Percentiles rank a stretch among this genome's conserved stretches.
Conservation (phyloP, 2,888 invertebrate species). For the Nemapogon koenigi region DNA sequence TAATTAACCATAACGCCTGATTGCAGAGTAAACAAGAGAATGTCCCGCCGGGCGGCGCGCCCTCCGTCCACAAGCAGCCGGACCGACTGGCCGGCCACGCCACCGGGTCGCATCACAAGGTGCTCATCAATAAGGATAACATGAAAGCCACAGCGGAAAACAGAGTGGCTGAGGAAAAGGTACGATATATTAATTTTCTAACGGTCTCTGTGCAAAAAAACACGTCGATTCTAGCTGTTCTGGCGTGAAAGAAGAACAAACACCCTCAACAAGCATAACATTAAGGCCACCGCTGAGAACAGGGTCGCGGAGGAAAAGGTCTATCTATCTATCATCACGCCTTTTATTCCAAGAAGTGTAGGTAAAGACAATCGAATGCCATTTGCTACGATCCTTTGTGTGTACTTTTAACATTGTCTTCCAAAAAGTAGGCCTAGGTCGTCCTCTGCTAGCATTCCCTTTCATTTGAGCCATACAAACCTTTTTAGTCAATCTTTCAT, state of each 20-base stretch:
- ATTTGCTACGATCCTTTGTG: too few species aligned
- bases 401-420: too few species aligned
- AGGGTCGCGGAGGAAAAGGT: conserved; percentile 35
- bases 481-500: too few species aligned
- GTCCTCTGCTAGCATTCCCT: too few species aligned
- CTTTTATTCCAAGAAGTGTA: too few species aligned
- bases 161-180: conserved; percentile 34
- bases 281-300: conserved; percentile 53
- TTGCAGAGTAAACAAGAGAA: conserved; percentile 68
- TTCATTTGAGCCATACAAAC: too few species aligned
- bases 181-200: conserved; percentile 12
- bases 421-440: too few species aligned
- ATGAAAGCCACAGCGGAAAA: conserved; percentile 55
- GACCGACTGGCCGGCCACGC: conserved; percentile 19
- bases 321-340: too few species aligned
- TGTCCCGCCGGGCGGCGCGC: conserved; percentile 36
- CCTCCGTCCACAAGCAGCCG: conserved; percentile 23
- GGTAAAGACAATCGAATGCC: too few species aligned
- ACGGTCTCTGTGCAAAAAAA: neutral
- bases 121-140: conserved; percentile 53
- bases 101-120: conserved; percentile 56
- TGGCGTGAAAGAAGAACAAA: neutral
- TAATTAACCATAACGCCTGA: too few species aligned
- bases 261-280: conserved; percentile 54
- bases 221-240: neutral